Conservation (phyloP, 1,140 invertebrate genomes). For the Potamilus streckersoni region DNA sequence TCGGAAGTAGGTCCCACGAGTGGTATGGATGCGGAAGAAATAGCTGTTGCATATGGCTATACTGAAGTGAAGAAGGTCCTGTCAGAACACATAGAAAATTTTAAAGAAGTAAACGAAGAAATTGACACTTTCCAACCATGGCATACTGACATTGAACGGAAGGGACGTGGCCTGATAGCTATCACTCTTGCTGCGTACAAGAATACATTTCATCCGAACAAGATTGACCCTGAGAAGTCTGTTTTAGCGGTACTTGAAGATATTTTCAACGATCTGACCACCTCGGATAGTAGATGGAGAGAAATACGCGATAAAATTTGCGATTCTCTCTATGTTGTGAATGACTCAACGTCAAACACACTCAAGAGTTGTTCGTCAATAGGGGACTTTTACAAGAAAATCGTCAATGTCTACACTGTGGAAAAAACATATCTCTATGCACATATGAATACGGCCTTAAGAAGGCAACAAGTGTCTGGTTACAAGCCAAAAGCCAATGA, state of each 20-base stretch:
- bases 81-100: background rate
- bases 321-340: slow-evolving; percentile 8
- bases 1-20: slow-evolving; percentile 15
- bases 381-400: slow-evolving; percentile 4
- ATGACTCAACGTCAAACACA: background rate
- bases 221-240: background rate
- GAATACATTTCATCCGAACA: slow-evolving; percentile 7
- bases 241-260: background rate
- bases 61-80: slow-evolving; percentile 4
- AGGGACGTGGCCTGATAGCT: background rate
- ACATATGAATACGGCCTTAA: slow-evolving; percentile 13
- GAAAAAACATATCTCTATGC: slow-evolving; percentile 15
- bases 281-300: background rate
- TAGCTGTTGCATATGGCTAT: slow-evolving; percentile 8
- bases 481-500: slow-evolving; percentile 17
- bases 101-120: background rate
- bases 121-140: slow-evolving; percentile 2
- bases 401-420: slow-evolving; percentile 9
- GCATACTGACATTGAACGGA: background rate
- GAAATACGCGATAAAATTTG: slow-evolving; percentile 5
- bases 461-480: slow-evolving; percentile 4
- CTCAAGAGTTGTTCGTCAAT: background rate
- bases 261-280: slow-evolving; percentile 10
- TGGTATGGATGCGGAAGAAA: slow-evolving; percentile 7
- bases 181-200: slow-evolving; percentile 16